Conservation (phyloP, 2,888 invertebrate genomes). For the Leptinotarsa haldemani region DNA sequence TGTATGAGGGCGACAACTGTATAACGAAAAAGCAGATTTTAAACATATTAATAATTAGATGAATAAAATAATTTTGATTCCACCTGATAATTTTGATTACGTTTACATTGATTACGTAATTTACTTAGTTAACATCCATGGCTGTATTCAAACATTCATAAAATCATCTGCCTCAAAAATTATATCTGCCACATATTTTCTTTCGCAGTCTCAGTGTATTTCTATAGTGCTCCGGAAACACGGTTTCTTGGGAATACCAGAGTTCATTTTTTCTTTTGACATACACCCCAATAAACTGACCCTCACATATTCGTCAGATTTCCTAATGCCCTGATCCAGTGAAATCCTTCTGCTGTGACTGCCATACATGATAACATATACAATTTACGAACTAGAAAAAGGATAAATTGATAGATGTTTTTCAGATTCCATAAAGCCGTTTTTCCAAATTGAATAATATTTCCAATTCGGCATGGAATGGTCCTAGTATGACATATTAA, state of each 20-base stretch:
- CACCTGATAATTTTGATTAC: too few relatives aligned
- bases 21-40: too few relatives aligned
- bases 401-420: conserved; percentile 3
- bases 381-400: background rate
- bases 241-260: background rate
- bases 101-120: too few relatives aligned
- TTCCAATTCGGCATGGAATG: background rate
- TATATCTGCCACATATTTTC: background rate
- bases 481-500: too few relatives aligned
- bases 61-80: too few relatives aligned
- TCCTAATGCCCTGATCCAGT: conserved; percentile 18
- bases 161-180: too few relatives aligned
- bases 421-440: background rate
- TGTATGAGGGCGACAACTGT: too few relatives aligned
- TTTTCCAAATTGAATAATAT: background rate
- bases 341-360: conserved; percentile 14
- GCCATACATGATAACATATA: conserved; percentile 15
- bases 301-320: conserved; percentile 16
- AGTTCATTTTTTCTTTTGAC: conserved; percentile 9
- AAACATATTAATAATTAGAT: too few relatives aligned
- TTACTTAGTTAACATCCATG: too few relatives aligned
- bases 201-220: background rate
- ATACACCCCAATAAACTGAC: conserved; percentile 15
- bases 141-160: too few relatives aligned
- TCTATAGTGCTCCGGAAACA: background rate